Evolutionary conservation across 2,113 vertebrate species (phyloP).

Genomic region (Larimichthys polyactis): DNA sequence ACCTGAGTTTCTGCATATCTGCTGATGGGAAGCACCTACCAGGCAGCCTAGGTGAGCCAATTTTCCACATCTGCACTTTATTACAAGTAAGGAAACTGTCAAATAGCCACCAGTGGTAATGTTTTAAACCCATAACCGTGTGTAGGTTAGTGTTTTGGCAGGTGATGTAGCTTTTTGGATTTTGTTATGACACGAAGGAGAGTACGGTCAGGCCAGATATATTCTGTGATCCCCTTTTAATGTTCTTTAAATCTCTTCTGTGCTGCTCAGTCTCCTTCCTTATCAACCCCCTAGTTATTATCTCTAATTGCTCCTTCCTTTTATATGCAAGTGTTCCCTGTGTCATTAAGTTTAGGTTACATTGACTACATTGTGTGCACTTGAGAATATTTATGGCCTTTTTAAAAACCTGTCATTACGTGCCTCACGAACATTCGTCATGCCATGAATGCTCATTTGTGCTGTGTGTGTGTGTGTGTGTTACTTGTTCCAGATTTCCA

Average conservation of each 20-base stretch:
- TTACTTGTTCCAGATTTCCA: slow-evolving; percentile 85
- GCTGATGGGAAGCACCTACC: slow-evolving; percentile 92
- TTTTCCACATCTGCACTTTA: slow-evolving; percentile 67
- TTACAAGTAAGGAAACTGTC: slow-evolving; percentile 43
- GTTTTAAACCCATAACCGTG: slow-evolving; percentile 35
- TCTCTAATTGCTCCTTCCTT: slow-evolving; percentile 56
- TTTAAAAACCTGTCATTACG: slow-evolving; percentile 46
- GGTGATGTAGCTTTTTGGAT: slow-evolving; percentile 23
- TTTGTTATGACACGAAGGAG: slow-evolving; percentile 25
- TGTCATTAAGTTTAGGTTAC: slow-evolving; percentile 30
- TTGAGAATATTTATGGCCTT: slow-evolving; percentile 34
- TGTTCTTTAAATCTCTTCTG: slow-evolving; percentile 21
- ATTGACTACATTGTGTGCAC: slow-evolving; percentile 49
- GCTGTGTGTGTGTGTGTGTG: slow-evolving; percentile 49
- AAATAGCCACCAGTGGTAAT: slow-evolving; percentile 41
- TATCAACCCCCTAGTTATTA: slow-evolving; percentile 51
- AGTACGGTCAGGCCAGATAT: slow-evolving; percentile 7
- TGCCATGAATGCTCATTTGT: slow-evolving; percentile 64
- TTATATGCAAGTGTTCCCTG: slow-evolving; percentile 10
- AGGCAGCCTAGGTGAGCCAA: slow-evolving; percentile 87
- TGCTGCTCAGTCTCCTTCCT: slow-evolving; percentile 27
- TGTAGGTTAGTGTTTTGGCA: slow-evolving; percentile 47
- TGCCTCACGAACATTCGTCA: slow-evolving; percentile 52
- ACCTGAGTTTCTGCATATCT: slow-evolving; percentile 93
- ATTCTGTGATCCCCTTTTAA: slow-evolving; percentile 34